Percentiles rank a stretch among this genome's conserved stretches.
phyloP scores from a whole-genome alignment of 2,113 vertebrate genomes.

The Sinosuthora webbiana region DNA sequence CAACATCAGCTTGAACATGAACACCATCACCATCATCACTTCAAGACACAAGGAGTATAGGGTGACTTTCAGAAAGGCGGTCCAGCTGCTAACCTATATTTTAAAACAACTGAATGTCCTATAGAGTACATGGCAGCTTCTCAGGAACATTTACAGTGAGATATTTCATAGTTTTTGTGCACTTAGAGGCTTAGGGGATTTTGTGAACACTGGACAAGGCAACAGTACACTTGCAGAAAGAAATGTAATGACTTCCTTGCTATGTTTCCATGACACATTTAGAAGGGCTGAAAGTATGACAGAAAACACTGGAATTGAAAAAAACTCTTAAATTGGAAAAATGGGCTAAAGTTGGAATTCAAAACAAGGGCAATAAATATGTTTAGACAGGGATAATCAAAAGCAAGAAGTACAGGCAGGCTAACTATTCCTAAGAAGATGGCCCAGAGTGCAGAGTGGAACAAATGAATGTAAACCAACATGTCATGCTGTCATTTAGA shows the following conservation, averaged over 20 bases:
- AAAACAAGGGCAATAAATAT: background rate
- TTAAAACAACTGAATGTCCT: background rate
- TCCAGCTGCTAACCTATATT: background rate
- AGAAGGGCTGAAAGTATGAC: background rate
- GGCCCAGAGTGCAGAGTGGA: background rate
- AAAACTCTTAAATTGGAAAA: background rate
- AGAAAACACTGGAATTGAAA: background rate
- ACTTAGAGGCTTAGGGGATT: background rate
- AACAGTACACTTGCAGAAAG: background rate
- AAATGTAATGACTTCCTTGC: background rate
- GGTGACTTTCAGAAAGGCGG: background rate
- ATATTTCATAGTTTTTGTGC: background rate
- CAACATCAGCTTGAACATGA: background rate
- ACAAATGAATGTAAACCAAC: background rate
- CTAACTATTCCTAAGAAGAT: background rate
- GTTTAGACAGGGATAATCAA: background rate
- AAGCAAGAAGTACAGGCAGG: background rate
- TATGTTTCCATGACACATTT: background rate
- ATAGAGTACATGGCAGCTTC: background rate
- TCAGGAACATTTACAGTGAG: background rate
- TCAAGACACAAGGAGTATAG: background rate
- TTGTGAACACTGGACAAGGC: background rate
- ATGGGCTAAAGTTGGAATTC: background rate
- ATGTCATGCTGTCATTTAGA: background rate
- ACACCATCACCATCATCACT: background rate